A percentile compares a stretch with the other conserved stretches of the same genome.
Conservation (phyloP, 2,113 vertebrate genomes). For the Serilophus lunatus region DNA sequence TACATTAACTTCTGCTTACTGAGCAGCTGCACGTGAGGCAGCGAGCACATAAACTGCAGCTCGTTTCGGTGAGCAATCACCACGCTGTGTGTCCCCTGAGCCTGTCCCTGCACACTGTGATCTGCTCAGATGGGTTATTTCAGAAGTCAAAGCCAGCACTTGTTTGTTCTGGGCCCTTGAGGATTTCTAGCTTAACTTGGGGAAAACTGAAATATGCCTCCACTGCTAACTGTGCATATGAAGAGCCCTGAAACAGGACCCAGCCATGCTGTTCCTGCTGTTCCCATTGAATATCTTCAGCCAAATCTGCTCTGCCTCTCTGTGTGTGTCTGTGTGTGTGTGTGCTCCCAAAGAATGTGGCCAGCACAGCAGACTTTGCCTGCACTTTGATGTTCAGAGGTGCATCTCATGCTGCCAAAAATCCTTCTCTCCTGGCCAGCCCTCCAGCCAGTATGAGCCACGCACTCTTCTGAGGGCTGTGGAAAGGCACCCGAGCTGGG, state of each 20-base stretch:
- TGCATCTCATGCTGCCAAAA: background rate
- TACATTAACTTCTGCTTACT: conserved; percentile 7
- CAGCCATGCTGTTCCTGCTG: background rate
- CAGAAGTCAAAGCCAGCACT: background rate
- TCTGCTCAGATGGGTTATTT: background rate
- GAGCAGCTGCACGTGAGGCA: background rate
- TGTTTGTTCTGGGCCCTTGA: background rate
- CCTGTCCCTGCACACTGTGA: background rate
- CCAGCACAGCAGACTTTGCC: background rate
- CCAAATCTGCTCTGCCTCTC: background rate
- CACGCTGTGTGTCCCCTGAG: background rate
- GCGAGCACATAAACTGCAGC: background rate
- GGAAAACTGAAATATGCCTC: background rate
- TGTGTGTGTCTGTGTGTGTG: rapidly evolving
- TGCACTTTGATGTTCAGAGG: background rate
- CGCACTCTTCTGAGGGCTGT: background rate
- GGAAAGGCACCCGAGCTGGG: background rate
- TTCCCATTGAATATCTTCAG: background rate
- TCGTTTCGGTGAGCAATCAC: background rate
- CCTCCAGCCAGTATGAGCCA: background rate
- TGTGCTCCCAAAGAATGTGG: background rate
- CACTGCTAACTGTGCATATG: background rate
- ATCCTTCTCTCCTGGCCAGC: background rate
- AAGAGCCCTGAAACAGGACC: rapidly evolving
- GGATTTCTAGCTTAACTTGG: background rate